phyloP scores from a whole-genome alignment of 2,888 invertebrate species.

The Cordilura impudica region DNA sequence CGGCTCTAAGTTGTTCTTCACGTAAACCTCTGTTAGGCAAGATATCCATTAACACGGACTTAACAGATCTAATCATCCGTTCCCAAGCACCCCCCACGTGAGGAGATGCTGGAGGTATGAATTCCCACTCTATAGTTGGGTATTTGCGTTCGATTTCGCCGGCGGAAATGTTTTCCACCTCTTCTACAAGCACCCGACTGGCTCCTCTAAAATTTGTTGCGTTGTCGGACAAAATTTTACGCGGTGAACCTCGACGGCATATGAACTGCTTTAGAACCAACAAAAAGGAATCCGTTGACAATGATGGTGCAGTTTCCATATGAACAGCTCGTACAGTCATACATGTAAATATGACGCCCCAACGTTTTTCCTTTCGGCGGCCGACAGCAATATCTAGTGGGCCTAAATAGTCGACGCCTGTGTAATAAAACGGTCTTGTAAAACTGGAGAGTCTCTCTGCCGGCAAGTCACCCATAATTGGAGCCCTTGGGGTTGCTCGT shows the following conservation, averaged over 20 bases:
- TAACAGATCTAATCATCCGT: conserved; percentile 55
- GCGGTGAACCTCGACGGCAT: conserved; percentile 33
- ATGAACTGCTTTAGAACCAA: conserved; percentile 52
- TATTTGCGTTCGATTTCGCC: conserved; percentile 13
- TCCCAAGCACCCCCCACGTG: conserved; percentile 61
- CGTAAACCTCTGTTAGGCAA: conserved; percentile 7
- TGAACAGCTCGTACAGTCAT: not conserved
- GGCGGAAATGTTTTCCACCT: too few species aligned
- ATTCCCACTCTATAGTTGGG: conserved; percentile 38
- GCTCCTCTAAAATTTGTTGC: not conserved
- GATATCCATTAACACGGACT: conserved; percentile 53
- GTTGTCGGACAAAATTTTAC: conserved; percentile 46
- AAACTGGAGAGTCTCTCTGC: conserved; percentile 19
- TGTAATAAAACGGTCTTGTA: conserved; percentile 27
- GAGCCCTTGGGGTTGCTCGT: conserved; percentile 5
- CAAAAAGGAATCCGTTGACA: conserved; percentile 53
- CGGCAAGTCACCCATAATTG: conserved; percentile 45
- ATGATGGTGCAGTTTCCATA: conserved; percentile 18
- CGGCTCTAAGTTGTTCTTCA: conserved; percentile 47
- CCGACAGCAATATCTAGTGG: conserved; percentile 38
- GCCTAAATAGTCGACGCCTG: conserved; percentile 54
- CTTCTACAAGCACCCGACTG: too few species aligned
- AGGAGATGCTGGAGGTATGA: conserved; percentile 50
- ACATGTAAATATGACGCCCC: conserved; percentile 27
- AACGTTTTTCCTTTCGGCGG: conserved; percentile 39